Evolutionary conservation across 2,113 vertebrate species (phyloP).

Genomic region (Turnix velox): DNA sequence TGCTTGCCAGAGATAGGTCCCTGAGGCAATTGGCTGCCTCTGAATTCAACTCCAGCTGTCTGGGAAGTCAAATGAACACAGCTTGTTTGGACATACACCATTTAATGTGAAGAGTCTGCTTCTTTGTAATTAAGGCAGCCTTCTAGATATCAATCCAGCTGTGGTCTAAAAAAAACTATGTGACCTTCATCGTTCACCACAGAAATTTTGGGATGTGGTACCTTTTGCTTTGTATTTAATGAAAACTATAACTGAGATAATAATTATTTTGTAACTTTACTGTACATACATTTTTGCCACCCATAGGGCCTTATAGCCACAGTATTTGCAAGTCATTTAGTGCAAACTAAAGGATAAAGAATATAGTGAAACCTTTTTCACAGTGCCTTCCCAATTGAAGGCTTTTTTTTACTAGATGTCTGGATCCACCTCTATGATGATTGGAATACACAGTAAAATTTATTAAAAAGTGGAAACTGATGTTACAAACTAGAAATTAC

Average conservation of each 20-base stretch:
- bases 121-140: conserved; percentile 72
- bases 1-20: conserved; percentile 65
- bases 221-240: neutral
- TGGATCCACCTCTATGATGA: neutral
- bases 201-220: neutral
- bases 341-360: neutral
- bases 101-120: conserved; percentile 73
- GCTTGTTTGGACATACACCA: conserved; percentile 73
- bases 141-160: conserved; percentile 15
- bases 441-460: neutral
- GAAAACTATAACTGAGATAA: neutral
- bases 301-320: neutral
- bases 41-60: conserved; percentile 79
- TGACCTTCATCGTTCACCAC: neutral
- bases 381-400: neutral
- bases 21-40: conserved; percentile 70
- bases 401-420: neutral
- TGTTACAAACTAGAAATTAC: neutral
- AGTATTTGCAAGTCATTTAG: conserved; percentile 27
- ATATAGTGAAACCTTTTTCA: neutral
- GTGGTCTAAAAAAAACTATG: neutral
- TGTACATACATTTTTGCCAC: neutral
- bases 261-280: neutral
- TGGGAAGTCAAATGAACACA: conserved; percentile 69
- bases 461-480: neutral